A percentile compares a stretch with the other conserved stretches of the same genome.
Conservation (phyloP, 2,888 invertebrate genomes). For the Apantesis nais region DNA sequence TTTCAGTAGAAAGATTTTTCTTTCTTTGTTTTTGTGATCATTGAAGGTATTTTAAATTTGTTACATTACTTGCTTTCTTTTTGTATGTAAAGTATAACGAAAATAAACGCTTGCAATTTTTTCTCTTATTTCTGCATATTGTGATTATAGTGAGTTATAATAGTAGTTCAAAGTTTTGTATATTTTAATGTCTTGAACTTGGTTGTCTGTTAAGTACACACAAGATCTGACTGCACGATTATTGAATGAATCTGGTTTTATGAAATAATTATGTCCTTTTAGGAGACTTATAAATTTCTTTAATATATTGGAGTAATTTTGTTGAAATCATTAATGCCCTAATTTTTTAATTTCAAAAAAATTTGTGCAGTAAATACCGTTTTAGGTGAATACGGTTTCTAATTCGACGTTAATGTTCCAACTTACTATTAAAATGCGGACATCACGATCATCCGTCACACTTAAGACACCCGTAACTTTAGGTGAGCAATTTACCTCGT, state of each 20-base stretch:
- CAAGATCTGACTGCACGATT: not conserved
- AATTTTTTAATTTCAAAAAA: not conserved
- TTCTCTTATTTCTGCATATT: conserved; percentile 21
- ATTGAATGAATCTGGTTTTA: not conserved
- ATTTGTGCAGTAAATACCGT: not conserved
- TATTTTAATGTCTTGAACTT: not conserved
- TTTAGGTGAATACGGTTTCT: not conserved
- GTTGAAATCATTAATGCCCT: not conserved
- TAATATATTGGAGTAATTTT: too few relatives aligned
- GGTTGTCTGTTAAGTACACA: not conserved
- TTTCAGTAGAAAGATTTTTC: conserved; percentile 41
- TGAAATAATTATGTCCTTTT: too few relatives aligned
- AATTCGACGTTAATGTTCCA: not conserved
- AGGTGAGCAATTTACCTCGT: not conserved
- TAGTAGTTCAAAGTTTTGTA: conserved; percentile 22
- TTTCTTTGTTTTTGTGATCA: conserved; percentile 26
- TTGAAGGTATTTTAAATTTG: conserved; percentile 26
- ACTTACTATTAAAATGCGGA: not conserved
- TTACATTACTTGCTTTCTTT: conserved; percentile 37
- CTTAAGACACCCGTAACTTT: not conserved
- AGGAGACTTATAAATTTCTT: too few relatives aligned
- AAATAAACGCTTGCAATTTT: conserved; percentile 14
- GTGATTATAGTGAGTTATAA: conserved; percentile 7
- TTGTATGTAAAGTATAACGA: not conserved
- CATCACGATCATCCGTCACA: conserved; percentile 4